Percentiles rank a stretch among this genome's conserved stretches.
Evolutionary conservation across 2,797 vertebrate species (phyloP).

Genomic region (Carcharodon carcharias): DNA sequence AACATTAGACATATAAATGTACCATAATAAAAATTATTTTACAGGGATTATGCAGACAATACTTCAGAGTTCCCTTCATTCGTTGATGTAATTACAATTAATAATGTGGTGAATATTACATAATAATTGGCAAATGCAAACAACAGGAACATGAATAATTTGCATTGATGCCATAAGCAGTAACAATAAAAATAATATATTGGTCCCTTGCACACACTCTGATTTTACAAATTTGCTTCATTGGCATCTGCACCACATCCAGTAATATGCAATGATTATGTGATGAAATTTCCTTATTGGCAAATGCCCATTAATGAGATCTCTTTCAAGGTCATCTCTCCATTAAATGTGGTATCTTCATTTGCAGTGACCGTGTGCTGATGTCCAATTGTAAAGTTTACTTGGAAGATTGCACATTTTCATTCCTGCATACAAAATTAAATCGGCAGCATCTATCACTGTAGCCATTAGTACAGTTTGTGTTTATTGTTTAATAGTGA

Average conservation of each 20-base stretch:
- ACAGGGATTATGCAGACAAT: background rate
- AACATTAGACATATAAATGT: background rate
- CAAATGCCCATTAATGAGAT: slow-evolving; percentile 1
- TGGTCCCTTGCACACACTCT: background rate
- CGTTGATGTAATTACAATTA: slow-evolving; percentile 18
- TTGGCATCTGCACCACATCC: background rate
- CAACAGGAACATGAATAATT: background rate
- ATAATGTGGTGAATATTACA: slow-evolving; percentile 18
- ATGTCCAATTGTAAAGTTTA: background rate
- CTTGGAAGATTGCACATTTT: background rate
- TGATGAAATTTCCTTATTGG: background rate
- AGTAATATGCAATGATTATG: background rate
- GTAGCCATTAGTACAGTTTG: background rate
- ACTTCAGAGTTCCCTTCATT: background rate
- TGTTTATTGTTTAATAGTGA: background rate
- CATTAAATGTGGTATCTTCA: background rate
- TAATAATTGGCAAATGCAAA: background rate
- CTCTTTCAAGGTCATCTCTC: slow-evolving; percentile 12
- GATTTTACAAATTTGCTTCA: background rate
- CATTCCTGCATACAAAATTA: background rate
- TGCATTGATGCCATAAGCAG: background rate
- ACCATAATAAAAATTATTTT: background rate
- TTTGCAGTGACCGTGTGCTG: background rate
- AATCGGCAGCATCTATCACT: background rate
- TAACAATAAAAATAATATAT: slow-evolving; percentile 31